phyloP scores from a whole-genome alignment of 2,888 invertebrate genomes.

The Griposia aprilina region DNA sequence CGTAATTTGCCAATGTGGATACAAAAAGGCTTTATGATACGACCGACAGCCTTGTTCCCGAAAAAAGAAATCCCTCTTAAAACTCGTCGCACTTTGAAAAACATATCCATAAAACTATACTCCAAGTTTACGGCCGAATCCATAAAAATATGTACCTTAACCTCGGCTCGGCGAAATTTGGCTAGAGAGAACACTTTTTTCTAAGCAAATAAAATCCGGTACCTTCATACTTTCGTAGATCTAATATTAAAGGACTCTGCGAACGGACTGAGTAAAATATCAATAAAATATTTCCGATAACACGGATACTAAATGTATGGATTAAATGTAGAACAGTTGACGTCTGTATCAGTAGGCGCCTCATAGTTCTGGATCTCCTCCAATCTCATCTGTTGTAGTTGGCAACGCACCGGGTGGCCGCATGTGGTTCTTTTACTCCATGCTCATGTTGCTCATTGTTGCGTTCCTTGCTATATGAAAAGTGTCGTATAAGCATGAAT shows the following conservation, averaged over 20 bases:
- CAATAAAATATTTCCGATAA: slow-evolving; percentile 39
- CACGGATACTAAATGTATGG: slow-evolving; percentile 44
- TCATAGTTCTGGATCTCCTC: slow-evolving; percentile 76
- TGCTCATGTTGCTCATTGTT: slow-evolving; percentile 82
- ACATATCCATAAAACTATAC: slow-evolving; percentile 81
- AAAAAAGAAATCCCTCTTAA: slow-evolving; percentile 74
- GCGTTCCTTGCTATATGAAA: slow-evolving; percentile 77
- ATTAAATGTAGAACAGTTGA: slow-evolving; percentile 23
- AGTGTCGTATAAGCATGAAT: slow-evolving; percentile 84
- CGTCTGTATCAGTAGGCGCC: slow-evolving; percentile 60
- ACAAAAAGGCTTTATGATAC: slow-evolving; percentile 65
- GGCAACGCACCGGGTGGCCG: slow-evolving; percentile 79
- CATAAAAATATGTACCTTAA: slow-evolving; percentile 78
- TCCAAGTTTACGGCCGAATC: slow-evolving; percentile 77
- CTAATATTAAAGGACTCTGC: slow-evolving; percentile 56
- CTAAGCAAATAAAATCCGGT: slow-evolving; percentile 72
- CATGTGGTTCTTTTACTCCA: slow-evolving; percentile 84
- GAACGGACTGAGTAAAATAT: slow-evolving; percentile 37
- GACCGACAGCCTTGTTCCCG: slow-evolving; percentile 66
- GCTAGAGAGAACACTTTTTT: slow-evolving; percentile 67
- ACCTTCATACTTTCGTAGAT: slow-evolving; percentile 64
- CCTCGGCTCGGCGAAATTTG: slow-evolving; percentile 74
- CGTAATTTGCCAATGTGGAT: slow-evolving; percentile 62
- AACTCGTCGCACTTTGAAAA: slow-evolving; percentile 77
- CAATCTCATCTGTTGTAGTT: slow-evolving; percentile 82